Base-by-base conservation (phyloP, 2,797 vertebrate species). In the Oryzias dopingdopingensis region DNA sequence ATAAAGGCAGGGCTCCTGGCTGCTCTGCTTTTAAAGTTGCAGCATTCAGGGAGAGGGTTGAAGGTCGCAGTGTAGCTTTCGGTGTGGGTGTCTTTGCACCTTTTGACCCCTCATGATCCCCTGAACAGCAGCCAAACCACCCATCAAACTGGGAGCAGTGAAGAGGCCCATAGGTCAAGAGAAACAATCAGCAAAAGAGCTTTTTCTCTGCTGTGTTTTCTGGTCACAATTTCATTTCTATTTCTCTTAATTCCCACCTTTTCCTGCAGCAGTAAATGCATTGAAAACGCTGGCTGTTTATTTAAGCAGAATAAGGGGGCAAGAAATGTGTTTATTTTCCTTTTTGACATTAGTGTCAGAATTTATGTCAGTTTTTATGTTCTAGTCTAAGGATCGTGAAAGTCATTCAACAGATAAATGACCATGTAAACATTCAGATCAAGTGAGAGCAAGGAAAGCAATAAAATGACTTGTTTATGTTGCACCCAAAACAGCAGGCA, bases 121-220 rank as follows among this genome's bases (percentile, higher is more conserved):
- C 67, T 61, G 84, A 81, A 70, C 82, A 81, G 84, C 74, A 73
- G 63, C 69, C 66, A 63, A 76, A 72, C 78, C 66, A 75, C 73
- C 65, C 32, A 12, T 60, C 76, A 74, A 79, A 79, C 74, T 67
- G 79, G 73, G 82, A 80, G 65, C 52, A 65, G 42, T 55, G 70
- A 51, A 65, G 59, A 54, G 60, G 49, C 70, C 62, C 67, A 65
- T 58, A 76, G 86, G 86, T 90, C 88, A 84, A 58, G 52, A 46
- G 66, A 59, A 58, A 66, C 58, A 63, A 55, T 14, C 55, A 60
- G 68, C 48, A 54, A 72, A 64, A 49, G 12, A 63, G 16, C 13
- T 5, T 73, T 68, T 67, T 77, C 60, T 65, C 62, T 43, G 23
- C 49, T n/a, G n/a, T 42, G 59, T 52, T 68, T 56, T 73, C 40